These are phyloP conservation scores for Drosophila pachea DNA, from an alignment of 1,140 invertebrate genomes.

Conservation along the genomic window DNA sequence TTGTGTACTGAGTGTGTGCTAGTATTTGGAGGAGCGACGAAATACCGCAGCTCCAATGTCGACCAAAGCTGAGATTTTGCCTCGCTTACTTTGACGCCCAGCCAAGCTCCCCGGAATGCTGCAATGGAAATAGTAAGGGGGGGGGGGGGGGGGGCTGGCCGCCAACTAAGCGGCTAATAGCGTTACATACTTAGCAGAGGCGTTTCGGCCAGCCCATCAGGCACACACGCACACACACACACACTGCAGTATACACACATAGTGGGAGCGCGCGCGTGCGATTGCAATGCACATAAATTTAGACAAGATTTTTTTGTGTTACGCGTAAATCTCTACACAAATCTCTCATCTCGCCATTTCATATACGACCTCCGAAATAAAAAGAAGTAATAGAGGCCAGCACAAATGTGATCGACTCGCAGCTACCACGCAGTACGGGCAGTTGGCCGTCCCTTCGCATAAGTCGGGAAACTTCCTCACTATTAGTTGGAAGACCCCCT, in stretches of 20 bases:
- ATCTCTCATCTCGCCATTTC: constrained; percentile 63
- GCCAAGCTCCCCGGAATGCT: constrained; percentile 48
- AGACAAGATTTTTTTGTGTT: constrained; percentile 66
- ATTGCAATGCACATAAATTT: constrained; percentile 66
- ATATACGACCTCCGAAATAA: constrained; percentile 4
- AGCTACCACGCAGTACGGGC: constrained; percentile 13
- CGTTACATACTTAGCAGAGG: constrained; percentile 64
- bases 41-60: constrained; percentile 27
- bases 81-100: constrained; percentile 58
- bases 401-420: background rate
- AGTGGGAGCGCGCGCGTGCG: constrained; percentile 9
- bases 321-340: constrained; percentile 69
- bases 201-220: background rate
- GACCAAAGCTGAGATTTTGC: constrained; percentile 58
- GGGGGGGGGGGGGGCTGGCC: background rate
- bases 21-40: background rate
- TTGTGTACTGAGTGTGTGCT: background rate
- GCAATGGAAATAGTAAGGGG: constrained; percentile 68
- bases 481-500: no score
- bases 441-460: no score
- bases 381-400: background rate
- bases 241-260: no score
- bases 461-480: no score
- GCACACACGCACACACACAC: background rate
- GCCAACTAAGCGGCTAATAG: constrained; percentile 65